phyloP scores from a whole-genome alignment of 2,888 invertebrate species.

The Eristalis arbustorum region DNA sequence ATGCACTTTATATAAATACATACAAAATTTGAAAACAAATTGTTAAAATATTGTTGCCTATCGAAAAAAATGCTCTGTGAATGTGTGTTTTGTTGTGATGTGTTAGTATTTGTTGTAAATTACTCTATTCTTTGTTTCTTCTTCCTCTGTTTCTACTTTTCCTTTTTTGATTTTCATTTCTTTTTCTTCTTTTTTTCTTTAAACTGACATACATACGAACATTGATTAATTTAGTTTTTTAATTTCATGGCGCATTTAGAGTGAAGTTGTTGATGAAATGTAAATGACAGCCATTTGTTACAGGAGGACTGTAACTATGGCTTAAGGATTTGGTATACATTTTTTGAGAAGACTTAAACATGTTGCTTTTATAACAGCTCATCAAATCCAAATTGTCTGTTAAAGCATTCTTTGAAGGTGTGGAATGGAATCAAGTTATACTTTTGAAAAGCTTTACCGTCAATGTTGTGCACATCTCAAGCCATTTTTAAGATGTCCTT shows the following conservation, averaged over 20 bases:
- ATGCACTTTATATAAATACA: constrained; percentile 34
- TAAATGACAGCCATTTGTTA: no score
- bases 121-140: constrained; percentile 19
- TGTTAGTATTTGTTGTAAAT: constrained; percentile 22
- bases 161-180: background rate
- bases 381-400: no score
- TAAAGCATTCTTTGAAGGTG: no score
- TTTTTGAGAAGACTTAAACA: no score
- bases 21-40: background rate
- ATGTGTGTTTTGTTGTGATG: constrained; percentile 61
- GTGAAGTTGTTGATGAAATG: constrained; percentile 28
- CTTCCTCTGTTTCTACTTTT: background rate
- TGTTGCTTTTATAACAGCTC: no score
- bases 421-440: no score
- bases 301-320: no score
- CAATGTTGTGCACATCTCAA: no score
- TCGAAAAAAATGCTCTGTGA: constrained; percentile 10
- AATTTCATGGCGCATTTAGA: background rate
- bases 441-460: no score
- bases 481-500: no score
- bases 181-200: constrained; percentile 8
- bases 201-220: constrained; percentile 34
- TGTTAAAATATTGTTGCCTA: background rate
- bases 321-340: no score
- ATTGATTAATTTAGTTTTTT: background rate